Conservation (phyloP, 1,140 invertebrate species). For the Ceratina japonica region DNA sequence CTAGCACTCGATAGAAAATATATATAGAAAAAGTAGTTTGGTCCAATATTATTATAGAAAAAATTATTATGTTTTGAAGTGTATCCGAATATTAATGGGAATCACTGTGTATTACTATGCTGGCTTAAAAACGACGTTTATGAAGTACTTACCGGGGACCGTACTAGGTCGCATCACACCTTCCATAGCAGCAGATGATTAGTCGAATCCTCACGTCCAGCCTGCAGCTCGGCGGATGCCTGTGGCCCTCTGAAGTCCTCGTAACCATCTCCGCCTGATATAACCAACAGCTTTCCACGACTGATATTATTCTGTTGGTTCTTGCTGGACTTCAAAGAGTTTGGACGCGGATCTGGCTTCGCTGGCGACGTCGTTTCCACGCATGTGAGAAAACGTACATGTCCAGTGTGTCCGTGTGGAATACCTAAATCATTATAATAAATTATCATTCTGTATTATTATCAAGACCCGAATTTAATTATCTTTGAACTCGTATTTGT, state of each 20-base stretch:
- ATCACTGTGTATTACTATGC: too few relatives aligned
- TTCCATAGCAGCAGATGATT: constrained; percentile 97
- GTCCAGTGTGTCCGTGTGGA: constrained; percentile 96
- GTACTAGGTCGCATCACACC: constrained; percentile 74
- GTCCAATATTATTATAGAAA: too few relatives aligned
- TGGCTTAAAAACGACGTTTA: too few relatives aligned
- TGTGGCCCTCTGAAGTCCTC: constrained; percentile 92
- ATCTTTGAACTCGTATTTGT: too few relatives aligned
- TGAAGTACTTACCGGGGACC: constrained; percentile 47
- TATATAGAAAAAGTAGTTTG: too few relatives aligned
- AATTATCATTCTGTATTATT: not conserved
- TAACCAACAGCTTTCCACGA: constrained; percentile 86
- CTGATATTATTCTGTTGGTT: constrained; percentile 75
- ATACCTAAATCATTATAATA: constrained; percentile 82
- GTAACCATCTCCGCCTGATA: constrained; percentile 97
- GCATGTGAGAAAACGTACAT: constrained; percentile 95
- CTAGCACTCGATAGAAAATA: too few relatives aligned
- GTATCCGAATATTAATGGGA: too few relatives aligned
- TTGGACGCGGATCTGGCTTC: constrained; percentile 77
- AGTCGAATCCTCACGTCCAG: constrained; percentile 96
- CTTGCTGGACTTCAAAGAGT: constrained; percentile 72
- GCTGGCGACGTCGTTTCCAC: constrained; percentile 83
- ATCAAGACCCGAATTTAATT: too few relatives aligned
- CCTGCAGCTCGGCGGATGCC: constrained; percentile 86
- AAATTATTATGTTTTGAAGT: too few relatives aligned